These are phyloP conservation scores for Halyomorpha halys DNA, from an alignment of 1,140 invertebrate genomes.

Conservation along the genomic window DNA sequence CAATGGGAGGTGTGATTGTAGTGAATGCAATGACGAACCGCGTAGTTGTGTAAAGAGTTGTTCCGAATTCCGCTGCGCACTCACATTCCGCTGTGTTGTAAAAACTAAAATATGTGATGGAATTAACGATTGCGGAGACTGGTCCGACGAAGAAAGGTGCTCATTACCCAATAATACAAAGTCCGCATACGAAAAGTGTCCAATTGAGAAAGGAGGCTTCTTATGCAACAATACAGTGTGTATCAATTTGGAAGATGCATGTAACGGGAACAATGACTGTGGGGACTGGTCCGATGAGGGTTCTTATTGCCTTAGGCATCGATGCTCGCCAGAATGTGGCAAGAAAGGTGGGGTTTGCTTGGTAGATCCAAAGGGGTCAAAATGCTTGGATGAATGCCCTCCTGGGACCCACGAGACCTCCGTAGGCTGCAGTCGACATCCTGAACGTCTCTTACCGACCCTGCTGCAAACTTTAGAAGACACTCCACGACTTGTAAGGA, in stretches of 20 bases:
- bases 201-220: background rate
- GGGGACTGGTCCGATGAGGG: background rate
- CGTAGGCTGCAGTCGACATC: background rate
- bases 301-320: background rate
- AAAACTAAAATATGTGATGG: constrained; percentile 52
- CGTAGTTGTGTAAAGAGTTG: background rate
- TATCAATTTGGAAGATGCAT: background rate
- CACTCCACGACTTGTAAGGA: background rate
- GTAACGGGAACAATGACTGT: background rate
- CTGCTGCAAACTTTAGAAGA: background rate
- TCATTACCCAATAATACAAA: background rate
- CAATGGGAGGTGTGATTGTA: background rate
- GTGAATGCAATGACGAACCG: background rate
- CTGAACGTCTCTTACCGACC: background rate
- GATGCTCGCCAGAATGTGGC: background rate
- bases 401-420: background rate
- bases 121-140: constrained; percentile 54
- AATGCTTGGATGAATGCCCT: background rate
- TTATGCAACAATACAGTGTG: background rate
- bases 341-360: background rate
- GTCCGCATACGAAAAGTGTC: background rate
- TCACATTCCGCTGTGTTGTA: constrained; percentile 49
- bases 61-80: background rate
- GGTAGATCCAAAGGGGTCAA: background rate
- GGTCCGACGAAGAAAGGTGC: constrained; percentile 55